phyloP scores from a whole-genome alignment of 2,797 vertebrate species.

The Hirundo rustica region DNA sequence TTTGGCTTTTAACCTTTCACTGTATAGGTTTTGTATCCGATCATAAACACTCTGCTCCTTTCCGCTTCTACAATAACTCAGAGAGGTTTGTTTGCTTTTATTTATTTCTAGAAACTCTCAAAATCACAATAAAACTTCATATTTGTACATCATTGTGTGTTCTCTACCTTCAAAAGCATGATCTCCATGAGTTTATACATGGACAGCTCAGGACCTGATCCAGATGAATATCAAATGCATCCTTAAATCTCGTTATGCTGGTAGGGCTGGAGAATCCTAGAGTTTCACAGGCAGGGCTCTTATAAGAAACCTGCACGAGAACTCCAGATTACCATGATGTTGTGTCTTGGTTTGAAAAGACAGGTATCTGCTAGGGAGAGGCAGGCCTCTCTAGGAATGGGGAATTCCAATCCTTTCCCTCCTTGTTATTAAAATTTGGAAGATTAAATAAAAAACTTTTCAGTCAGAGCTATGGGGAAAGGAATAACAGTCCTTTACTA shows the following conservation, averaged over 20 bases:
- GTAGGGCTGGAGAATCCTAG: not conserved
- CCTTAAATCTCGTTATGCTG: not conserved
- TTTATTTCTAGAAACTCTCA: not conserved
- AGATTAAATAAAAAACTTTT: too few relatives aligned
- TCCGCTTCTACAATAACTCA: not conserved
- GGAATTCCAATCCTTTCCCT: too few relatives aligned
- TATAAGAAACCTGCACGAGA: not conserved
- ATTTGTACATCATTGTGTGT: not conserved
- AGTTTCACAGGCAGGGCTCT: not conserved
- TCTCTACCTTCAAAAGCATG: not conserved
- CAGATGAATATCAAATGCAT: not conserved
- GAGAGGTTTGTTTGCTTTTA: not conserved
- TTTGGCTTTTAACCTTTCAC: not conserved
- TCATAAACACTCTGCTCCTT: not conserved
- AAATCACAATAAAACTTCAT: not conserved
- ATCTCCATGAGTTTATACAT: fast-evolving
- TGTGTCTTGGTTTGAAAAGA: too few relatives aligned
- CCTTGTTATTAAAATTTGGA: too few relatives aligned
- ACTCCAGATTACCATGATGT: not conserved
- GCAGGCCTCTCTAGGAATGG: too few relatives aligned
- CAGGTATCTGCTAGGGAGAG: too few relatives aligned
- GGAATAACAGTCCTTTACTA: too few relatives aligned
- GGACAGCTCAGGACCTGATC: not conserved
- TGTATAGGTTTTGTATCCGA: not conserved
- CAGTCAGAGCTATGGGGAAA: too few relatives aligned